phyloP scores from a whole-genome alignment of 1,140 invertebrate species.

The Chymomyza costata region DNA sequence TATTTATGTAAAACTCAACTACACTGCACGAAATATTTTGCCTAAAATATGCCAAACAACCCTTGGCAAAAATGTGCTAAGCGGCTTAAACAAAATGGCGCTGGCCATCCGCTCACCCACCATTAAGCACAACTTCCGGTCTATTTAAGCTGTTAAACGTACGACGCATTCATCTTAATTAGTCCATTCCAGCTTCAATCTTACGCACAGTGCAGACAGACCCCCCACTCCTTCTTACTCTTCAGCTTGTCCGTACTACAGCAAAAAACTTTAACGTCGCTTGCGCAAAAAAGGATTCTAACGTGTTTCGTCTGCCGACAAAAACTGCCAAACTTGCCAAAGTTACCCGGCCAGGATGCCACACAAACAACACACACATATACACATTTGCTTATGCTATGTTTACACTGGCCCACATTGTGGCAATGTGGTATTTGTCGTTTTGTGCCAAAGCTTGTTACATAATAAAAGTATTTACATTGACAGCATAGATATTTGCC shows the following conservation, averaged over 20 bases:
- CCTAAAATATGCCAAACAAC: too few species aligned
- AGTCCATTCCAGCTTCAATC: slow-evolving; percentile 31
- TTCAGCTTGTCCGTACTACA: slow-evolving; percentile 36
- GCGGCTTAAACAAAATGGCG: slow-evolving; percentile 5
- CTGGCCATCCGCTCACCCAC: slow-evolving; percentile 7
- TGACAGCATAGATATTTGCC: too few species aligned
- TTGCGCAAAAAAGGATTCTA: slow-evolving; percentile 60
- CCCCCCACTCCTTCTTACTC: not conserved
- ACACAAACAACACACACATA: slow-evolving; percentile 3
- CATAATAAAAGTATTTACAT: too few species aligned
- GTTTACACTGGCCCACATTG: too few species aligned
- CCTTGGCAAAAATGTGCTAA: too few species aligned
- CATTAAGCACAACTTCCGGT: slow-evolving; percentile 47
- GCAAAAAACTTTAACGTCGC: slow-evolving; percentile 57
- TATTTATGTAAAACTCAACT: too few species aligned
- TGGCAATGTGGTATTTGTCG: too few species aligned
- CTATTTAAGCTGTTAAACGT: slow-evolving; percentile 65
- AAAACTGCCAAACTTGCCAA: slow-evolving; percentile 3
- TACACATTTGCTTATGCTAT: too few species aligned
- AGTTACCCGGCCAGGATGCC: not conserved
- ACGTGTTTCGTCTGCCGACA: slow-evolving; percentile 19
- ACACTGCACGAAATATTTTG: too few species aligned
- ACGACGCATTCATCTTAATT: slow-evolving; percentile 69
- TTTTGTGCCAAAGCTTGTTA: too few species aligned
- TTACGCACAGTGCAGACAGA: slow-evolving; percentile 9